phyloP scores from a whole-genome alignment of 2,113 vertebrate genomes.

The Dasyprocta punctata region DNA sequence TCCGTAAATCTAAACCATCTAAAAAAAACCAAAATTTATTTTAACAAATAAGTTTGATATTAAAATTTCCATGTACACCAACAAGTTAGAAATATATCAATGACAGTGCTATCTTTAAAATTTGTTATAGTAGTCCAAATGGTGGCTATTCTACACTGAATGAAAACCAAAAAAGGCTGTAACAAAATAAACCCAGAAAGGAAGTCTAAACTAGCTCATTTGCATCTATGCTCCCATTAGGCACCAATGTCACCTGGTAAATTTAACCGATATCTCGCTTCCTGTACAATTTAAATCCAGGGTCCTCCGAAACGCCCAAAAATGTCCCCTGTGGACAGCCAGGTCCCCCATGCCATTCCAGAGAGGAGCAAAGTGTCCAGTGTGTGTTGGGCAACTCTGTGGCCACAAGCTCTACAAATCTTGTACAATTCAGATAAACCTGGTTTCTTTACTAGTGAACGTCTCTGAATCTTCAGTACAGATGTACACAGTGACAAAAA shows the following conservation, averaged over 20 bases:
- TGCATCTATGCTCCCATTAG: not conserved
- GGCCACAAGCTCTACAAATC: not conserved
- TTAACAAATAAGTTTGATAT: not conserved
- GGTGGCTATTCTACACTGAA: not conserved
- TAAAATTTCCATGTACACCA: not conserved
- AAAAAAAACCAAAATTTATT: conserved; percentile 7
- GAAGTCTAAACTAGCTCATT: not conserved
- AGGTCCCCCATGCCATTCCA: not conserved
- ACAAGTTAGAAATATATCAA: not conserved
- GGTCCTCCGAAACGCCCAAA: not conserved
- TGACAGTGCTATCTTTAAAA: not conserved
- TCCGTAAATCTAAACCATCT: not conserved
- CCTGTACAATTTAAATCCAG: not conserved
- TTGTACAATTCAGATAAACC: not conserved
- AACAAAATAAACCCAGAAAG: not conserved
- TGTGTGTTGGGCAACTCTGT: no score
- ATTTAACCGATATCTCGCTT: not conserved
- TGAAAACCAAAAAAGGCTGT: not conserved
- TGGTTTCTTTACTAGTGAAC: not conserved
- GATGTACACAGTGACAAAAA: not conserved
- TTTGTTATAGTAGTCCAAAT: not conserved
- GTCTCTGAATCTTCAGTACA: not conserved
- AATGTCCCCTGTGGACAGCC: not conserved
- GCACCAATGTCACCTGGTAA: not conserved
- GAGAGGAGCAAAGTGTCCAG: not conserved